Conservation (phyloP, 35 echinoderm and acorn worm genomes). For the Apostichopus japonicus region DNA sequence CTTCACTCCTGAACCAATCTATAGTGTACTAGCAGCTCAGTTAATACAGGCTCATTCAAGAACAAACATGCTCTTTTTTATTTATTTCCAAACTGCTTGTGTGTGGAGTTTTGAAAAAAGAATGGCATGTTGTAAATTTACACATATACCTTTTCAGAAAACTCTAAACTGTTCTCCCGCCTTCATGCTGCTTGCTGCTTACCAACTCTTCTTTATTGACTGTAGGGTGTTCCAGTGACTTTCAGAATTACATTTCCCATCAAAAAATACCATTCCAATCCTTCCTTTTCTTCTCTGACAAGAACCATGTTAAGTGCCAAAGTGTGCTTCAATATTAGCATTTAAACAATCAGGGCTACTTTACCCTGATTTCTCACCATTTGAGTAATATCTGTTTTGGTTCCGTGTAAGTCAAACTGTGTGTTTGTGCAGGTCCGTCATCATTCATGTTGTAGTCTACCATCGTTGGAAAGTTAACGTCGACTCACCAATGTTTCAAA, state of each 20-base stretch:
- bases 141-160: too few species aligned
- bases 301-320: not conserved
- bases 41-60: too few species aligned
- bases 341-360: not conserved
- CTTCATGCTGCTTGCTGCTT: not conserved
- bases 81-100: too few species aligned
- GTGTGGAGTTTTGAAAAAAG: too few species aligned
- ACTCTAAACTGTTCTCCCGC: too few species aligned
- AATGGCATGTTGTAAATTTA: too few species aligned
- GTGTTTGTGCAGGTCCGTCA: not conserved
- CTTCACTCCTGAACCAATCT: too few species aligned
- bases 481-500: conserved; percentile 35
- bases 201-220: too few species aligned
- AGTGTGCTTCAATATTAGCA: too few species aligned
- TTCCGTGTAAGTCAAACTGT: not conserved
- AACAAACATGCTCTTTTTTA: too few species aligned
- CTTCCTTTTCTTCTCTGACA: not conserved
- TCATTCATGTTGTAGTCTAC: not conserved
- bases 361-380: not conserved
- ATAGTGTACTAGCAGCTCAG: too few species aligned
- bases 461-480: not conserved
- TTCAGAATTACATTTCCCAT: not conserved
- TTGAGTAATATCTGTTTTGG: not conserved
- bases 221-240: too few species aligned
- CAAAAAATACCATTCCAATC: not conserved